A percentile compares a stretch with the other conserved stretches of the same genome.
Evolutionary conservation across 2,888 invertebrate species (phyloP).

Genomic region (Dynastes maya): DNA sequence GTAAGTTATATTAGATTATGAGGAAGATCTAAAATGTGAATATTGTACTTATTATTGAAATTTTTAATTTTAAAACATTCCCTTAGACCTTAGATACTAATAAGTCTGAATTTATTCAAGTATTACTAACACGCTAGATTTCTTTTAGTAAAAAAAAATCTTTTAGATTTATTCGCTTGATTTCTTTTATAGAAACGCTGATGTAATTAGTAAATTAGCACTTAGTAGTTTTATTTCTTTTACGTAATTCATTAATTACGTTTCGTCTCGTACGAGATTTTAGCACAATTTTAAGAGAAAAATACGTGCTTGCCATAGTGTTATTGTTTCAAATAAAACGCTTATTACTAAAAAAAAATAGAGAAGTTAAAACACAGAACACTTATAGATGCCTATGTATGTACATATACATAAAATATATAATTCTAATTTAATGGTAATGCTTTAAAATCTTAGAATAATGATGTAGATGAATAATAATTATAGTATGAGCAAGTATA

Average conservation of each 20-base stretch:
- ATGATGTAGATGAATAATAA: not conserved
- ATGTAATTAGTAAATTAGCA: no score
- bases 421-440: not conserved
- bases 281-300: constrained; percentile 8
- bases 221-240: no score
- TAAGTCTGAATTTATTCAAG: not conserved
- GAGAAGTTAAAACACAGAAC: not conserved
- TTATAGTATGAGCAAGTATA: constrained; percentile 11
- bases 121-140: no score
- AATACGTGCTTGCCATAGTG: not conserved
- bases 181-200: no score
- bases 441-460: not conserved
- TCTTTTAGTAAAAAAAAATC: no score
- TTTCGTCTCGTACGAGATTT: not conserved
- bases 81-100: not conserved
- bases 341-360: not conserved
- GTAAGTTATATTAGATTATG: not conserved
- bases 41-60: not conserved
- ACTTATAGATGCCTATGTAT: not conserved
- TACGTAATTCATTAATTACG: not conserved
- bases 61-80: constrained; percentile 1
- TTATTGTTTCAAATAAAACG: not conserved
- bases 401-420: not conserved
- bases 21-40: not conserved
- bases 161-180: no score